These are phyloP conservation scores for Torymus auratus DNA, from an alignment of 2,888 invertebrate genomes.

Conservation along the genomic window DNA sequence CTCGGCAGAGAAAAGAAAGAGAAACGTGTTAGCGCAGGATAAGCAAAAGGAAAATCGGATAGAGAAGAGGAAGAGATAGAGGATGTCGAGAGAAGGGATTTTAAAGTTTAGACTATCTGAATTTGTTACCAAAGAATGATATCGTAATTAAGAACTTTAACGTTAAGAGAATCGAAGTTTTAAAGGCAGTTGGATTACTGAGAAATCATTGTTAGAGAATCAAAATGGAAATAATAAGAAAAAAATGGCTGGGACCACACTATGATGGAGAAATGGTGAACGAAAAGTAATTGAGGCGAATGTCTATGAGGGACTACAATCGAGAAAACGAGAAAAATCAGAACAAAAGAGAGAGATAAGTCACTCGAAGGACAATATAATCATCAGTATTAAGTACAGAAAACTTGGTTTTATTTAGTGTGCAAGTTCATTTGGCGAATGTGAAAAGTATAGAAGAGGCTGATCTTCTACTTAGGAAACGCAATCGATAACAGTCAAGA, in stretches of 20 bases:
- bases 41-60: neutral
- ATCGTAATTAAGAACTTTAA: constrained; percentile 15
- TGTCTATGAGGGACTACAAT: neutral
- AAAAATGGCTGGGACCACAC: constrained; percentile 44
- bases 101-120: constrained; percentile 22
- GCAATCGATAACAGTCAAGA: constrained; percentile 4
- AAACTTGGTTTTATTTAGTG: constrained; percentile 32
- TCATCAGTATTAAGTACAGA: constrained; percentile 45
- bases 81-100: no score
- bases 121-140: neutral
- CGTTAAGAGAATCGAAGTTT: neutral
- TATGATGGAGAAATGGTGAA: neutral
- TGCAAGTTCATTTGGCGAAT: constrained; percentile 1
- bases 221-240: constrained; percentile 50
- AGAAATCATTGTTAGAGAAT: constrained; percentile 30
- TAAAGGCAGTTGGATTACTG: neutral
- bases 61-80: neutral
- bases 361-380: constrained; percentile 44
- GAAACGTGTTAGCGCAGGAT: neutral
- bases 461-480: constrained; percentile 1
- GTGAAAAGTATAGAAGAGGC: constrained; percentile 2
- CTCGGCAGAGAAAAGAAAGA: neutral
- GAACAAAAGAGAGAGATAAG: constrained; percentile 21
- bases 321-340: neutral
- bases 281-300: neutral